phyloP scores from a whole-genome alignment of 2,113 vertebrate genomes.

The Scalopus aquaticus region DNA sequence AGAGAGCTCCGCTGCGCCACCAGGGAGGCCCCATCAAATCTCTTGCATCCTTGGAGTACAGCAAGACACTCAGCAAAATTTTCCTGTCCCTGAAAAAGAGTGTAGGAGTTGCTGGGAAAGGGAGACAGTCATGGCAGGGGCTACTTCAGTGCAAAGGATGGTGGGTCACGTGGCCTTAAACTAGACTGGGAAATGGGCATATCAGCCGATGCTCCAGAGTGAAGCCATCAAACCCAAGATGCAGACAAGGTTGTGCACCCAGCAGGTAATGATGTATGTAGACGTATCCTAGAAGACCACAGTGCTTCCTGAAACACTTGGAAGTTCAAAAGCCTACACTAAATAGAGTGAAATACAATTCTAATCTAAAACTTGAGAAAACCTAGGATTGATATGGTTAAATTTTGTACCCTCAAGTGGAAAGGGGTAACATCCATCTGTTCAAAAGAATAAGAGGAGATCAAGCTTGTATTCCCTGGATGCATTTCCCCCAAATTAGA shows the following conservation, averaged over 20 bases:
- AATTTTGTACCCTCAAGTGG: neutral
- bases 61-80: neutral
- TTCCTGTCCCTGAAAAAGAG: neutral
- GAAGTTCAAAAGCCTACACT: neutral
- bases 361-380: neutral
- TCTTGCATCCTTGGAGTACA: neutral
- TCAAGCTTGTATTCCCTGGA: slow-evolving; percentile 19
- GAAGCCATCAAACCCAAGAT: neutral
- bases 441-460: slow-evolving; percentile 44
- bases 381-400: neutral
- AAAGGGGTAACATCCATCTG: slow-evolving; percentile 22
- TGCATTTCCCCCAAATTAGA: slow-evolving; percentile 47
- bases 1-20: no score
- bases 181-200: neutral
- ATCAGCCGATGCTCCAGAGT: neutral
- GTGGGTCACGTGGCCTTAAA: neutral
- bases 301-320: neutral
- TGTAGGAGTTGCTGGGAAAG: neutral
- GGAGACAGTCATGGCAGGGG: neutral
- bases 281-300: neutral
- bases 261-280: neutral
- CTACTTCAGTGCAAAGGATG: neutral
- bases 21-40: neutral
- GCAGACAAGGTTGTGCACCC: neutral
- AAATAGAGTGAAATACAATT: neutral